Evolutionary conservation across 2,888 invertebrate species (phyloP), one percentile per base, ranked within the genome.

Genomic region (Drosophila buzzatii): DNA sequence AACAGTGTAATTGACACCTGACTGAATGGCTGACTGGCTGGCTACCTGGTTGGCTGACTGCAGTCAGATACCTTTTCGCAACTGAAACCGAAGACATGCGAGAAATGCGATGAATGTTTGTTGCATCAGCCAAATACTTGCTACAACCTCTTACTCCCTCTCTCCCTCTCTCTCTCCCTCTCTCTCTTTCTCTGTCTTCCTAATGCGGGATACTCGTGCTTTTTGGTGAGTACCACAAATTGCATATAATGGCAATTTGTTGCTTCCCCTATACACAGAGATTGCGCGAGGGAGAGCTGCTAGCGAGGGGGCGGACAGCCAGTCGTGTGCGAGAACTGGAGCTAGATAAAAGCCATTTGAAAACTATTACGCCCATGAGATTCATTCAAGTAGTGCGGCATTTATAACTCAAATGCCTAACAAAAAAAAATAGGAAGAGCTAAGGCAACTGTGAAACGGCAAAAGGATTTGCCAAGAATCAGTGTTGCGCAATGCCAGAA

Each of bases 351-450:
- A 82, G 82, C 78, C 89, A 89, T 85, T 89, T 85, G 88, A 86
- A 86, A 88, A 90, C 87, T 90, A 87, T 90, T 85, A 90, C 90
- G 84, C 87, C 90, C 87, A 82, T 72, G 87, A 85, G 87, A 90
- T 82, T 80, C 90, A 83, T 90, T 88, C 77, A 83, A 90, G 84
- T 85, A 83, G 84, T 83, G 82, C 90, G 79, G 79, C 90, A 90
- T 90, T 87, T 87, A 83, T 88, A 87, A 89, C 81, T 81, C 74
- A 87, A 85, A 82, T 86, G 89, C 71, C 67, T 42, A 49, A 39
- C 20, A 41, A n/a, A 51, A 18, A 12, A 64, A 27, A 44, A 35
- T 14, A 12, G 31, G 23, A 18, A 39, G 6, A 53, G 23, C 37
- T 41, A 52, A 56, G 68, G 55, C 44, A 57, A 57, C 45, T 45